Percentiles rank a stretch among this genome's conserved stretches.
Conservation (phyloP, 2,797 vertebrate genomes). For the Hybognathus amarus region DNA sequence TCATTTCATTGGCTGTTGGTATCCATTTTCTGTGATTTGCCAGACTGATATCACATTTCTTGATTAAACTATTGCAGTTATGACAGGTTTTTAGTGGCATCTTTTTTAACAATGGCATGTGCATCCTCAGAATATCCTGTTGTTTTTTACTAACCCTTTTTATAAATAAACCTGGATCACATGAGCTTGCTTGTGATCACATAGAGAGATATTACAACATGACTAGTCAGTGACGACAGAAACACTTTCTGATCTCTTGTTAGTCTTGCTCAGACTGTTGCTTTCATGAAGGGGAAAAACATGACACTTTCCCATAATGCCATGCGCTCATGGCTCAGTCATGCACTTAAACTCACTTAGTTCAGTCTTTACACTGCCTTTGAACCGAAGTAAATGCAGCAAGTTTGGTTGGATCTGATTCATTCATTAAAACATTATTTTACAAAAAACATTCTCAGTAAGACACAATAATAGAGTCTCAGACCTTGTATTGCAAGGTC, state of each 20-base stretch:
- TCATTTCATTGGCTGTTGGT: conserved; percentile 80
- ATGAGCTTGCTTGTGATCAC: neutral
- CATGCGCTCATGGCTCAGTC: conserved; percentile 72
- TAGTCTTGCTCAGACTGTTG: conserved; percentile 75
- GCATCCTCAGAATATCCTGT: neutral
- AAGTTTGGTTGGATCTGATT: neutral
- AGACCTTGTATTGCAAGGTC: neutral
- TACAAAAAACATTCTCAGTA: conserved; percentile 55
- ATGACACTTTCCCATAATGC: conserved; percentile 63
- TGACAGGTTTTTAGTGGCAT: neutral
- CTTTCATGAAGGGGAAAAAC: conserved; percentile 56
- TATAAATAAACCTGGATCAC: neutral
- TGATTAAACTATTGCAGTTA: conserved; percentile 52
- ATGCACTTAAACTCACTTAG: conserved; percentile 72
- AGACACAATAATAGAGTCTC: neutral
- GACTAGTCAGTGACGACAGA: conserved; percentile 77
- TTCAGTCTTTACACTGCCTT: conserved; percentile 64
- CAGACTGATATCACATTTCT: neutral
- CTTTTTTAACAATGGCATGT: neutral
- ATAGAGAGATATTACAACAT: neutral
- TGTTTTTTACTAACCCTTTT: neutral
- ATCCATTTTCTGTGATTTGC: neutral
- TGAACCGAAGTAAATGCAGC: neutral
- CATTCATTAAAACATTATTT: conserved; percentile 37
- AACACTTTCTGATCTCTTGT: conserved; percentile 68